These are phyloP conservation scores for Xyrauchen texanus DNA, from an alignment of 2,113 vertebrate genomes.

Conservation along the genomic window DNA sequence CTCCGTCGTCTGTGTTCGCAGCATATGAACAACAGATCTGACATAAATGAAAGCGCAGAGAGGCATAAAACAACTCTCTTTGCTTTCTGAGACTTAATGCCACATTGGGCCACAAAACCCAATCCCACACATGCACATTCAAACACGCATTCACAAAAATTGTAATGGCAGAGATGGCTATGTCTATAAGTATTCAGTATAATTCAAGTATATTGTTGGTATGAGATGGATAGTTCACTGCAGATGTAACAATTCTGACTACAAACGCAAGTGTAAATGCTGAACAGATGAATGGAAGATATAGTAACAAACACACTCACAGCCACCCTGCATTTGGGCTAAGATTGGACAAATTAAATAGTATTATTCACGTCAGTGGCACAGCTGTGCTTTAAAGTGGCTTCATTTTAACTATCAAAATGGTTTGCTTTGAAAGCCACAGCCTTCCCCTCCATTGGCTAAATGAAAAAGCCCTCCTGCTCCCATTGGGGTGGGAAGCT, in stretches of 20 bases:
- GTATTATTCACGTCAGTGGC: slow-evolving; percentile 75
- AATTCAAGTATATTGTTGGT: not conserved
- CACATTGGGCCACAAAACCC: slow-evolving; percentile 7
- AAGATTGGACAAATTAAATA: slow-evolving; percentile 80
- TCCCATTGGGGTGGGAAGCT: slow-evolving; percentile 56
- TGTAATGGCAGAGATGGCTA: too few relatives aligned
- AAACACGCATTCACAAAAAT: not conserved
- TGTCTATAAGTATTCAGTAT: not conserved
- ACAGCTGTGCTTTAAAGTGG: slow-evolving; percentile 77
- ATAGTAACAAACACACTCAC: slow-evolving; percentile 22
- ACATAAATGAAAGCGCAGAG: slow-evolving; percentile 41
- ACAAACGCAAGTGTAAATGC: slow-evolving; percentile 18
- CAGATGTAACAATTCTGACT: slow-evolving; percentile 20
- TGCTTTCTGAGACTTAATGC: slow-evolving; percentile 18
- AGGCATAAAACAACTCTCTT: slow-evolving; percentile 35
- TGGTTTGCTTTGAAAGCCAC: slow-evolving; percentile 75
- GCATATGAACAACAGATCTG: slow-evolving; percentile 35
- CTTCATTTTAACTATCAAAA: slow-evolving; percentile 74
- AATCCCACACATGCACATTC: slow-evolving; percentile 21
- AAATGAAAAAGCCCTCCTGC: slow-evolving; percentile 66
- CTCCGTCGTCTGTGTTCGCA: not conserved
- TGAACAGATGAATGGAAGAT: slow-evolving; percentile 31
- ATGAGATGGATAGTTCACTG: not conserved
- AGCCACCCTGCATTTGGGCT: slow-evolving; percentile 62
- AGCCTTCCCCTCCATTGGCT: slow-evolving; percentile 72